These are phyloP conservation scores for Chrysoperla carnea DNA, from an alignment of 1,140 invertebrate genomes.

Conservation along the genomic window DNA sequence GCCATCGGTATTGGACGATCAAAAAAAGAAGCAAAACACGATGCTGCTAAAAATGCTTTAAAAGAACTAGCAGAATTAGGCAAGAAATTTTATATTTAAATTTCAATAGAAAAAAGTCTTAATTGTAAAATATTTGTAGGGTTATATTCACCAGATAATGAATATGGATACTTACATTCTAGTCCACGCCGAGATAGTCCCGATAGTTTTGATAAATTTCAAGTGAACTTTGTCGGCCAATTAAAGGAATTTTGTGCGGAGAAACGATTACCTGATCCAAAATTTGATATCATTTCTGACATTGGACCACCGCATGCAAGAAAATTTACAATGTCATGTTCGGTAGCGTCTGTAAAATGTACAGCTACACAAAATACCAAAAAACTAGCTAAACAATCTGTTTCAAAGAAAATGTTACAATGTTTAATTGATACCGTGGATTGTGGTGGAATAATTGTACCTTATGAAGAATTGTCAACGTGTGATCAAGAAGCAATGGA, in stretches of 20 bases:
- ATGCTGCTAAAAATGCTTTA: slow-evolving; percentile 29
- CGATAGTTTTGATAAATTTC: not conserved
- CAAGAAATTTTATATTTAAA: too few species aligned
- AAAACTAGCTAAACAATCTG: slow-evolving; percentile 15
- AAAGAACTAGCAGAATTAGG: slow-evolving; percentile 13
- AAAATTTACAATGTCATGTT: slow-evolving; percentile 32
- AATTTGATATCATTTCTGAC: slow-evolving; percentile 30
- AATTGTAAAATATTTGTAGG: too few species aligned
- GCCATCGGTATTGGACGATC: slow-evolving; percentile 29
- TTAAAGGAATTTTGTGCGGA: slow-evolving; percentile 27
- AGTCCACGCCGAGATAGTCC: not conserved
- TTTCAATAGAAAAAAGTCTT: too few species aligned
- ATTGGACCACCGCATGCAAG: slow-evolving; percentile 38
- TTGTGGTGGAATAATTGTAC: not conserved
- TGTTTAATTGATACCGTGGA: slow-evolving; percentile 6
- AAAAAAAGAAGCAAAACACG: slow-evolving; percentile 44
- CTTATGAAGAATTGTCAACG: not conserved
- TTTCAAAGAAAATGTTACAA: slow-evolving; percentile 11
- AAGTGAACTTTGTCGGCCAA: slow-evolving; percentile 10
- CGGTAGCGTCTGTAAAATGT: slow-evolving; percentile 25
- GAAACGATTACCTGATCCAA: slow-evolving; percentile 30
- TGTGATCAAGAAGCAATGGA: too few species aligned
- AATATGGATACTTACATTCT: too few species aligned
- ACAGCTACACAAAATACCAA: slow-evolving; percentile 12
- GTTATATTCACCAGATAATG: too few species aligned